phyloP scores from a whole-genome alignment of 2,888 invertebrate species.

The Drosophila anceps region DNA sequence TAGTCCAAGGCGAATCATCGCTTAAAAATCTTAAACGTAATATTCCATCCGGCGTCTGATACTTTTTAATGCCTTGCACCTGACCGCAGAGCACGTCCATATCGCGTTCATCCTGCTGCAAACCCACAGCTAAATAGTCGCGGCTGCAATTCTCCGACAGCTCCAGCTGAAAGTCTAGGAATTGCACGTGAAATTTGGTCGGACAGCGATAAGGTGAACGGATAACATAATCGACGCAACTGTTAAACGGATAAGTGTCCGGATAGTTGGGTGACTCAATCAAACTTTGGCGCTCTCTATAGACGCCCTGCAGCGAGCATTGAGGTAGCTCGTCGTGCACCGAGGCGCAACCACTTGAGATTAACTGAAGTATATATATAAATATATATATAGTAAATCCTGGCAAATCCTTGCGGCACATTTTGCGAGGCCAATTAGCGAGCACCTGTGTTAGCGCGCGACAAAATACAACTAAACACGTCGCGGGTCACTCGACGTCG shows the following conservation, averaged over 20 bases:
- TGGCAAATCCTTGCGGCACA: slow-evolving; percentile 40
- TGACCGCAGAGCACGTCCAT: slow-evolving; percentile 86
- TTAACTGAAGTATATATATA: neutral
- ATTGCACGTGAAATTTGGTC: slow-evolving; percentile 86
- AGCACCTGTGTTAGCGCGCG: slow-evolving; percentile 45
- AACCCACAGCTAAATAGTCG: slow-evolving; percentile 86
- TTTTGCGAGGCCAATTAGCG: slow-evolving; percentile 19
- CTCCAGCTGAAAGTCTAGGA: slow-evolving; percentile 87
- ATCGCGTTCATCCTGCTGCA: slow-evolving; percentile 80
- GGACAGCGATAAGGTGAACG: slow-evolving; percentile 86
- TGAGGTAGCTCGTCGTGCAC: slow-evolving; percentile 81
- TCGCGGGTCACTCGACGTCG: slow-evolving; percentile 45
- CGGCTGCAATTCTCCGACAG: slow-evolving; percentile 86
- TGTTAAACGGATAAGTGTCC: slow-evolving; percentile 84
- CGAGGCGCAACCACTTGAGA: slow-evolving; percentile 19
- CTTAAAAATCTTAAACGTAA: slow-evolving; percentile 86
- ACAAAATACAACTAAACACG: slow-evolving; percentile 68
- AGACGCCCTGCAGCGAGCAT: slow-evolving; percentile 84
- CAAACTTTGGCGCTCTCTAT: slow-evolving; percentile 85
- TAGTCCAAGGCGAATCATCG: slow-evolving; percentile 81
- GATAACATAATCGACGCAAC: slow-evolving; percentile 86
- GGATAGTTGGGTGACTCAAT: slow-evolving; percentile 87
- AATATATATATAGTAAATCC: slow-evolving; percentile 11
- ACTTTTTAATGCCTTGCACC: slow-evolving; percentile 85
- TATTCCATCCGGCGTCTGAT: slow-evolving; percentile 85